Base-by-base conservation (phyloP, 1,140 invertebrate genomes). In the Drosophila novamexicana region DNA sequence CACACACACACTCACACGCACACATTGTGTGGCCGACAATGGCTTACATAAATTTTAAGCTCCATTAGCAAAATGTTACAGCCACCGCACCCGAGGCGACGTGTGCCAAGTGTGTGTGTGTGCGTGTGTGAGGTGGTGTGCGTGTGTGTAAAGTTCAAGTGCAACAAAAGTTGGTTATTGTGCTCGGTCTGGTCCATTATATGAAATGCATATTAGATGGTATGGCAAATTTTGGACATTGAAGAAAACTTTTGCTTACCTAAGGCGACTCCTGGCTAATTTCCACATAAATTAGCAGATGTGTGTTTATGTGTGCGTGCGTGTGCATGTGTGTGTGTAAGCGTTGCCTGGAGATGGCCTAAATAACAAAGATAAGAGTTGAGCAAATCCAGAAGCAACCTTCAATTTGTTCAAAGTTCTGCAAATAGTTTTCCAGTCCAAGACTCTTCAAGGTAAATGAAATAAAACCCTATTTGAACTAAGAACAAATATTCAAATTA, bases 31-130 rank as follows among this genome's bases (percentile, higher is more conserved):
- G 72, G 68, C 49, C 75, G 80, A 88, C 84, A 88, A 89, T 88
- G 70, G 83, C 79, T 86, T 89, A 86, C 83, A 88, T 88, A 89
- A 88, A 88, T 89, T 88, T 88, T 89, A 88, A 89, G 84, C 84
- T 89, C 84, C 84, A 88, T 88, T 88, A 88, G 84, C 84, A 88
- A 89, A 88, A 89, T 89, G 84, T 84, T 88, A 61, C 77, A 70
- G 77, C 70, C 71, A 80, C 59, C 64, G 54, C 66, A 68, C 77
- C 73, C 84, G 63, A 84, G 80, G 84, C 84, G 45, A 89, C 79
- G 59, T 86, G 75, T 80, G 81, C 62, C 69, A 59, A 44, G 44
- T 59, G 12, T 32, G n/a, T 9, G 16, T 37, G 36, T 6, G 39
- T 37, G 39, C 54, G 50, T 47, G 49, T 22, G 2, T 49, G 10